Conservation (phyloP, 2,113 vertebrate genomes). For the Syrrhaptes paradoxus region DNA sequence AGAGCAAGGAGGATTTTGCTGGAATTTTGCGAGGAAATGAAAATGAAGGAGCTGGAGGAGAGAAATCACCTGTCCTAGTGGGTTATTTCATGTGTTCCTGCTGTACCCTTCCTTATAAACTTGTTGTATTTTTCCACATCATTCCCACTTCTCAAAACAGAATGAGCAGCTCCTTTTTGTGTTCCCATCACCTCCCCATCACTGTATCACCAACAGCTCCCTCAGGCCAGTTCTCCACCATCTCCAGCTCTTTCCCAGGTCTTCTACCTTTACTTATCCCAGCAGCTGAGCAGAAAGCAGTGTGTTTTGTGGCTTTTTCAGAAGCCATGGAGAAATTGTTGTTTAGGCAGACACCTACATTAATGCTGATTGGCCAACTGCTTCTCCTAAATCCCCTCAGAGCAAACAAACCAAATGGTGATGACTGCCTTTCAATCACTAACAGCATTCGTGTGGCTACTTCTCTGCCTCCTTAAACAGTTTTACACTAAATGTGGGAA, state of each 20-base stretch:
- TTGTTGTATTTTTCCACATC: neutral
- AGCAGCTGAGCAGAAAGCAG: neutral
- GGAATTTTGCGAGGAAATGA: neutral
- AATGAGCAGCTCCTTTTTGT: neutral
- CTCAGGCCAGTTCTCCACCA: neutral
- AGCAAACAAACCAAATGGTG: neutral
- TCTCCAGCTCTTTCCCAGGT: neutral
- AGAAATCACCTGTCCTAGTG: neutral
- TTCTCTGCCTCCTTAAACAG: neutral
- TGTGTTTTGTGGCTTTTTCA: neutral
- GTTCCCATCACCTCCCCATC: neutral
- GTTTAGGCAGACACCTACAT: neutral
- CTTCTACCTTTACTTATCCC: neutral
- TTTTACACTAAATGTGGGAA: neutral
- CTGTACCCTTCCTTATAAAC: neutral
- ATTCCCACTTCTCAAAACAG: neutral
- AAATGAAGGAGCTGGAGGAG: neutral
- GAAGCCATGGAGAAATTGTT: neutral
- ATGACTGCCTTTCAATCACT: neutral
- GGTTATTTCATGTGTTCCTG: neutral
- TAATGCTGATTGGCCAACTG: neutral
- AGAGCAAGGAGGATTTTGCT: neutral
- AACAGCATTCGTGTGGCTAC: neutral
- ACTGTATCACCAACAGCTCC: neutral
- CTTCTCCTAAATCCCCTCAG: neutral